Evolutionary conservation across 2,113 vertebrate species (phyloP), one percentile per base, ranked within the genome.

Genomic region (Clarias magur): DNA sequence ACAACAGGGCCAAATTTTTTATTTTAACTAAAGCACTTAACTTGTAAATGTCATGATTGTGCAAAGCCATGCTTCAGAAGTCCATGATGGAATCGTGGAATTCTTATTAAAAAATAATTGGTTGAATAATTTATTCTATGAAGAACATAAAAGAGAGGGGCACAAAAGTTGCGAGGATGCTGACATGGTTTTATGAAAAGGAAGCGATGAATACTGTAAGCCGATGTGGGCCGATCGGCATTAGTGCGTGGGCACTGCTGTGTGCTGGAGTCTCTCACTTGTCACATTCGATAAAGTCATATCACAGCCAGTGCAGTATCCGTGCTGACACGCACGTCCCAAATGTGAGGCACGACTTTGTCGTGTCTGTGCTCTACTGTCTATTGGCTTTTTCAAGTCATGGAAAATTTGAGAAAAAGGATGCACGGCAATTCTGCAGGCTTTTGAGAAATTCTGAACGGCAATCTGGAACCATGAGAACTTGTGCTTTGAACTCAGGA

Each of bases 241-340:
- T 89, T 76, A 60, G 60, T 27, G 59, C 54, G 30, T 78, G 68
- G 53, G 57, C 73, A 81, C 4, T 59, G 59, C 42, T 48, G 65
- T 75, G 38, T 56, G 84, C 42, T 59, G 30, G 67, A 72, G 21
- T 83, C 60, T 88, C 85, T 76, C 11, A 12, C 19, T 75, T 86
- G 65, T 86, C 80, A 83, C 79, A 67, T 25, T 23, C 42, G 34
- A 90, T 90, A 23, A 86, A 88, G 53, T 60, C 81, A 63, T 23
- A 63, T 87, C 42, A 34, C 56, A 67, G 21, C 59, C 10, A 0
- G 65, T 67, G 56, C 12, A 11, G 80, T 48, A 15, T 86, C 68
- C 38, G 1, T 79, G 9, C 83, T 89, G 86, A 82, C 83, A 85
- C 76, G 56, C 27, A 83, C 13, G 27, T 23, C 80, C 57, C 56